A percentile compares a stretch with the other conserved stretches of the same genome.
Evolutionary conservation across 64 coral and sea anemone genomes (phyloP).

Genomic region (Stichodactyla mertensii): DNA sequence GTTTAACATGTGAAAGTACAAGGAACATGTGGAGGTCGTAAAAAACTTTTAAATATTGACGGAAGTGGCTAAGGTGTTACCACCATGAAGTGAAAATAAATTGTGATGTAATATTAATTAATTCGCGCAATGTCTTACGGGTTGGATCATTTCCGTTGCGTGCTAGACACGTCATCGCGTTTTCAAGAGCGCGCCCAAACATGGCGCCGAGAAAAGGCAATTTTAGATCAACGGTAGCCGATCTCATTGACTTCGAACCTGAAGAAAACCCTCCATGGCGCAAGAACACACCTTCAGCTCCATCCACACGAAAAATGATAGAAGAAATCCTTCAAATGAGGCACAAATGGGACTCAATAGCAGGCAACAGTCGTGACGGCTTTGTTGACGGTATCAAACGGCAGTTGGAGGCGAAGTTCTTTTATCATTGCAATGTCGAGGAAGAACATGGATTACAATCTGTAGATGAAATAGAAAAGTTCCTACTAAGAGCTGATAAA

Average conservation of each 20-base stretch:
- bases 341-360: slow-evolving; percentile 19
- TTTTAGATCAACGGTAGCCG: slow-evolving; percentile 5
- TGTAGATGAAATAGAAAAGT: slow-evolving; percentile 12
- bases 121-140: neutral
- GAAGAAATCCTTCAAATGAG: neutral
- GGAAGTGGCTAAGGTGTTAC: neutral
- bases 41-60: neutral
- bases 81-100: neutral
- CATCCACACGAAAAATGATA: slow-evolving; percentile 20
- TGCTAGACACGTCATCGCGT: neutral
- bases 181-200: neutral
- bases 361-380: neutral
- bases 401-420: slow-evolving; percentile 28
- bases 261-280: slow-evolving; percentile 17
- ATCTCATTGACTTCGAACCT: slow-evolving; percentile 22
- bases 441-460: slow-evolving; percentile 65
- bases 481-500: slow-evolving; percentile 11
- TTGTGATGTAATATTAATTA: neutral
- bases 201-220: neutral
- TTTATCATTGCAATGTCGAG: slow-evolving; percentile 60
- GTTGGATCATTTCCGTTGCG: neutral
- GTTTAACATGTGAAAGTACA: neutral
- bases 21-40: neutral
- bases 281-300: neutral
- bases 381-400: slow-evolving; percentile 1